Evolutionary conservation across 2,888 invertebrate genomes (phyloP).

Genomic region (Campoplex capitator): DNA sequence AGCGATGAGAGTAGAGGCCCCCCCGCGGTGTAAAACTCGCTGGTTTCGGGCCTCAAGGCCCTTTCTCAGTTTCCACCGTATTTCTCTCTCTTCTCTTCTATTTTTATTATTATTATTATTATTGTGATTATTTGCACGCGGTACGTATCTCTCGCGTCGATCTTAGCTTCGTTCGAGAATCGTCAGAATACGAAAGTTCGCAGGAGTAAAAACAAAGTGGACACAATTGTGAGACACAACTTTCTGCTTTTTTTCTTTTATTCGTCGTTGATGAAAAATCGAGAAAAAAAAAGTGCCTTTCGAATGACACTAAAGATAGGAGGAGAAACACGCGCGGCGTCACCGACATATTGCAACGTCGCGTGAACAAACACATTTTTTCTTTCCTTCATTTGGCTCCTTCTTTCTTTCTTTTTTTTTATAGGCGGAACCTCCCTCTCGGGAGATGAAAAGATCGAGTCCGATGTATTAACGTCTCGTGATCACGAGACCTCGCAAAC

Average conservation of each 20-base stretch:
- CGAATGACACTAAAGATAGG: constrained; percentile 3
- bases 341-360: constrained; percentile 15
- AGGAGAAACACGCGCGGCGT: constrained; percentile 2
- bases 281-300: neutral
- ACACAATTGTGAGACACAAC: neutral
- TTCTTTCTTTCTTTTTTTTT: constrained; percentile 47
- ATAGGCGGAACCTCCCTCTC: constrained; percentile 27
- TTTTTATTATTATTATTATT: constrained; percentile 16
- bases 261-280: neutral
- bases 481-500: constrained; percentile 80
- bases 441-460: constrained; percentile 27
- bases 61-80: constrained; percentile 67
- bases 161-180: constrained; percentile 10
- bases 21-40: constrained; percentile 82
- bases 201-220: neutral
- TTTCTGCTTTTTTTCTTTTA: neutral
- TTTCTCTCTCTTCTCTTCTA: constrained; percentile 41
- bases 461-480: constrained; percentile 80
- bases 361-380: constrained; percentile 23
- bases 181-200: constrained; percentile 40
- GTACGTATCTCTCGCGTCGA: constrained; percentile 33
- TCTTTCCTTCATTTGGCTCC: constrained; percentile 56
- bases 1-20: constrained; percentile 78
- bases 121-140: neutral
- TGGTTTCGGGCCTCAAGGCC: constrained; percentile 72